Base-by-base conservation (phyloP, 2,888 invertebrate genomes). In the Rosalia funebris region DNA sequence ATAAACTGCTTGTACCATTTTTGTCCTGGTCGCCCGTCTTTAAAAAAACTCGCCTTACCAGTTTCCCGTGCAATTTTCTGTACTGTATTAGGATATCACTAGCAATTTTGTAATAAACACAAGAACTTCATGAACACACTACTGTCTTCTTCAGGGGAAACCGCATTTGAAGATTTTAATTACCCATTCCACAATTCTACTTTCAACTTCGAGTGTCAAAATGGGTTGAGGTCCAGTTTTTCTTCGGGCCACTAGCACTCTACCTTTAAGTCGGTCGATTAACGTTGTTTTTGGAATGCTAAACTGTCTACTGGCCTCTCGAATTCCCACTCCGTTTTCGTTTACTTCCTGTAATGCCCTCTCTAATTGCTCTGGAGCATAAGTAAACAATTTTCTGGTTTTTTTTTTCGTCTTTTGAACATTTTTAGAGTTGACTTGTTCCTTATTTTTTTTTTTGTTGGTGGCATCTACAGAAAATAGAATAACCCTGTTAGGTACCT, bases 1-100 rank as follows among this genome's bases (percentile, higher is more conserved):
- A 75, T 62, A 61, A 77, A 77, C 11, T 50, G 63, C 37, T 42
- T 16, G 50, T 70, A 75, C 73, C 75, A 75, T 39, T 57, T 69
- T 63, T 70, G 32, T 7, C 56, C 60, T 16, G 60, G 63, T 44
- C 17, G 42, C 4, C 47, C 46, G 32, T 66, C 48, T 31, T 46
- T 52, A 48, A 57, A 66, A 19, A 46, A n/a, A 31, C 44, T 7
- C 11, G n/a, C 1, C 37, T 25, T 25, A 25, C 25, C 25, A 3
- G 25, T 25, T 54, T 62, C 16, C 42, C 41, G n/a, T 10, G 48
- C 48, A 54, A 69, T 69, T 65, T 72, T 72, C 48, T 66, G 57
- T 10, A 72, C 73, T 16, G 71, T 71, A 39, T 73, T 66, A 19
- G 72, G 55, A 73, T 54, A 37, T 72, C 34, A 47, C 47, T 47